A percentile compares a stretch with the other conserved stretches of the same genome.
Conservation (phyloP, 1,140 invertebrate genomes). For the Reticulitermes speratus region DNA sequence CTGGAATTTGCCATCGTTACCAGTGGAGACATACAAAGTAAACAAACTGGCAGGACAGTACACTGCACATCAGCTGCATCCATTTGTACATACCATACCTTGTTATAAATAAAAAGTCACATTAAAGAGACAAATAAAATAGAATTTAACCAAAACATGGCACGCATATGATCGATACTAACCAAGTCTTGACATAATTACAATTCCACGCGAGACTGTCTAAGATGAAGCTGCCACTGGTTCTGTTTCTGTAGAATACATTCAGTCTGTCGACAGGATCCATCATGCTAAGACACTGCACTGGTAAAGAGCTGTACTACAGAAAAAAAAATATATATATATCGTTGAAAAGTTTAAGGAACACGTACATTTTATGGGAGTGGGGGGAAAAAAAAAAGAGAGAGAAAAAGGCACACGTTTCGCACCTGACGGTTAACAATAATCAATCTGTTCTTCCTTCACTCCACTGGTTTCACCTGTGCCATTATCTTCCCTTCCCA, state of each 20-base stretch:
- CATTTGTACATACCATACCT: neutral
- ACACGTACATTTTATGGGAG: neutral
- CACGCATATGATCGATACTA: neutral
- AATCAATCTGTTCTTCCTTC: constrained; percentile 27
- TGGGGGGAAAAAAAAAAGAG: neutral
- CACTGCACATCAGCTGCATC: neutral
- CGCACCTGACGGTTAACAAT: constrained; percentile 8
- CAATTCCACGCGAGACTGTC: neutral
- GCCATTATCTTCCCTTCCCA: constrained; percentile 94
- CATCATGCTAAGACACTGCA: neutral
- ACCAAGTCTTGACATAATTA: neutral
- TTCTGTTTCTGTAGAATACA: neutral
- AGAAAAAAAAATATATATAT: constrained; percentile 20
- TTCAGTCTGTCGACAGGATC: neutral
- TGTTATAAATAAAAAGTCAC: neutral
- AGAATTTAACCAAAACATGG: neutral
- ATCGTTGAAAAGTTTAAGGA: constrained; percentile 17
- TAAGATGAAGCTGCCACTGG: neutral
- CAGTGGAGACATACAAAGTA: neutral
- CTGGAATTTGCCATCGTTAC: neutral
- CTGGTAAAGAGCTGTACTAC: constrained; percentile 18
- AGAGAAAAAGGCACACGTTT: neutral
- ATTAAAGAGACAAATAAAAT: neutral
- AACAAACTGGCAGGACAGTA: neutral
- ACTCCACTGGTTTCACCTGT: constrained; percentile 69